A percentile compares a stretch with the other conserved stretches of the same genome.
Conservation (phyloP, 2,797 vertebrate species). For the Phataginus tricuspis region DNA sequence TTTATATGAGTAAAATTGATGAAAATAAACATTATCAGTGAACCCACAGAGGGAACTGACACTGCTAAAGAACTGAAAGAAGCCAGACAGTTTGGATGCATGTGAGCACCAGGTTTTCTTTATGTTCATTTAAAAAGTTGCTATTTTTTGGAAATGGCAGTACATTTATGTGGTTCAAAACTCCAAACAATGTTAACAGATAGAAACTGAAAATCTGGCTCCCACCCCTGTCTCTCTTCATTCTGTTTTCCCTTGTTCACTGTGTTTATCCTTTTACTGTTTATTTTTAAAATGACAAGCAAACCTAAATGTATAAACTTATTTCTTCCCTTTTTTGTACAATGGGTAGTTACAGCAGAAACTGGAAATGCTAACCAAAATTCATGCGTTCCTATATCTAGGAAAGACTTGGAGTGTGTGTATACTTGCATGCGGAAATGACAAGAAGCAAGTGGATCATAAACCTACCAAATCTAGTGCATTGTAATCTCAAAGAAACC, state of each 20-base stretch:
- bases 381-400: background rate
- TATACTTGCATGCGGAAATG: background rate
- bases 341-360: background rate
- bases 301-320: constrained; percentile 20
- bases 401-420: background rate
- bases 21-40: background rate
- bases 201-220: background rate
- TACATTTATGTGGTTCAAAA: constrained; percentile 14
- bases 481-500: background rate
- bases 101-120: background rate
- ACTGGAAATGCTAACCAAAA: background rate
- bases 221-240: background rate
- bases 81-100: background rate
- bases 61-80: background rate
- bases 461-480: background rate
- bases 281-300: constrained; percentile 39
- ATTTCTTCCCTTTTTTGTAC: background rate
- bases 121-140: background rate
- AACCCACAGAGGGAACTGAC: background rate
- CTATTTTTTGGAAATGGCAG: background rate
- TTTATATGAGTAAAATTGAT: constrained; percentile 21
- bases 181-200: constrained; percentile 2
- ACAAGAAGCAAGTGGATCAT: background rate
- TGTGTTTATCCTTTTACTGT: background rate
- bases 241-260: background rate